Evolutionary conservation across 2,113 vertebrate genomes (phyloP).

Genomic region (Lepisosteus osseus): DNA sequence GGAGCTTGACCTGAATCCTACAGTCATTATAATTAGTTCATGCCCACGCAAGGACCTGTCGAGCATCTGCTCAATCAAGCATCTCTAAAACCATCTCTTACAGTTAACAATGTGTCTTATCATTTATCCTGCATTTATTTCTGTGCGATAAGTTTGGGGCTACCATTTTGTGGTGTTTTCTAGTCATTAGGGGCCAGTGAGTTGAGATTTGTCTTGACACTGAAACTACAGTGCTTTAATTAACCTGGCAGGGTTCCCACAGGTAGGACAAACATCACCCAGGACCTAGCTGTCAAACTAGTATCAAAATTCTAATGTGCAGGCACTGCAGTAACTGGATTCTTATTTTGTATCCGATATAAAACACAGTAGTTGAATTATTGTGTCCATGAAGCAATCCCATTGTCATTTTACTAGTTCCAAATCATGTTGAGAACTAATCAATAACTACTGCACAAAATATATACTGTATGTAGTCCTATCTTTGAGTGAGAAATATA

Average conservation of each 20-base stretch:
- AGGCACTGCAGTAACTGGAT: conserved; percentile 34
- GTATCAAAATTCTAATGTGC: conserved; percentile 25
- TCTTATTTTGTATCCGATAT: conserved; percentile 45
- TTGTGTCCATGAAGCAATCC: too few relatives aligned
- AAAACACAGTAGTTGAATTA: conserved; percentile 41
- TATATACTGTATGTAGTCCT: too few relatives aligned
- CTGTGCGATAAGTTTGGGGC: conserved; percentile 3
- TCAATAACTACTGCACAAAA: too few relatives aligned
- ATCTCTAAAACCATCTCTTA: conserved; percentile 38
- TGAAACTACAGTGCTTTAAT: conserved; percentile 34
- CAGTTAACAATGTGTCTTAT: conserved; percentile 42
- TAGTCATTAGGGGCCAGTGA: neutral
- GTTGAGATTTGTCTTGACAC: neutral
- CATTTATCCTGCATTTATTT: conserved; percentile 47
- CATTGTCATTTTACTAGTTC: too few relatives aligned
- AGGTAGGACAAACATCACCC: conserved; percentile 19
- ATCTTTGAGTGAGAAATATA: too few relatives aligned
- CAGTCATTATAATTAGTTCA: conserved; percentile 41
- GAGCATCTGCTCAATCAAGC: conserved; percentile 38
- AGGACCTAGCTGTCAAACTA: conserved; percentile 46
- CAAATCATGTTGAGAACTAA: too few relatives aligned
- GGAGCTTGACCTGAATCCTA: conserved; percentile 19
- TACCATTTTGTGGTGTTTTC: neutral
- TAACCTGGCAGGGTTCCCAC: conserved; percentile 22
- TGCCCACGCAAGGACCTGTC: conserved; percentile 18